Evolutionary conservation across 2,113 vertebrate species (phyloP), one percentile per base, ranked within the genome.

Genomic region (Malaclemys terrapin): DNA sequence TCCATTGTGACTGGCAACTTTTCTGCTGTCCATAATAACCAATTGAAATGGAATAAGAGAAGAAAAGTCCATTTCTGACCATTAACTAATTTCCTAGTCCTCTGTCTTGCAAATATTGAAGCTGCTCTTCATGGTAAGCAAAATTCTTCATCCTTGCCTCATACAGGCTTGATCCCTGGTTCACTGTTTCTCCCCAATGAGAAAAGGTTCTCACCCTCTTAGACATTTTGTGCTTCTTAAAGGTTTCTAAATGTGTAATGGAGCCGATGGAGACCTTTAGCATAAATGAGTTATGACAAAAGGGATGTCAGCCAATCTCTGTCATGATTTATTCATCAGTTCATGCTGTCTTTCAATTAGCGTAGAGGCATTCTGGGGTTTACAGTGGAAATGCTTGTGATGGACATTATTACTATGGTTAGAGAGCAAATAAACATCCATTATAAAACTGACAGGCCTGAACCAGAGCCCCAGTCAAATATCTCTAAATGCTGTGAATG

Each of bases 291-390:
- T 45, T 76, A 47, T 25, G 75, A 22, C 24, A 12, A 47, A 76
- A 45, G 24, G 75, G 42, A 47, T 76, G 42, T 45, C 42, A 45
- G 7, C n/a, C 75, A 89, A 80, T 16, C 31, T 87, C 45, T 89
- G 2, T 83, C 25, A 3, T 11, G 35, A 10, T 78, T 84, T 2
- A 5, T 84, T 86, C 1, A 0, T 5, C 31, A 69, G 72, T 7
- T 82, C 57, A 1, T 0, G 6, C 42, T 94, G 6, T 85, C 13
- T 82, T 65, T 94, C 79, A 76, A 4, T 1, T 11, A 0, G 52
- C 3, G 1, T 27, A 47, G 31, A 0, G 4, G 1, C 7, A 78
- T 22, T 86, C 29, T 93, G 65, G 16, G 3, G 29, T 62, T 50
- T 45, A 5, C 42, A 2, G 0, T 78, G 62, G 72, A 88, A 93